Evolutionary conservation across 2,797 vertebrate genomes (phyloP).

Genomic region (Notamacropus eugenii): DNA sequence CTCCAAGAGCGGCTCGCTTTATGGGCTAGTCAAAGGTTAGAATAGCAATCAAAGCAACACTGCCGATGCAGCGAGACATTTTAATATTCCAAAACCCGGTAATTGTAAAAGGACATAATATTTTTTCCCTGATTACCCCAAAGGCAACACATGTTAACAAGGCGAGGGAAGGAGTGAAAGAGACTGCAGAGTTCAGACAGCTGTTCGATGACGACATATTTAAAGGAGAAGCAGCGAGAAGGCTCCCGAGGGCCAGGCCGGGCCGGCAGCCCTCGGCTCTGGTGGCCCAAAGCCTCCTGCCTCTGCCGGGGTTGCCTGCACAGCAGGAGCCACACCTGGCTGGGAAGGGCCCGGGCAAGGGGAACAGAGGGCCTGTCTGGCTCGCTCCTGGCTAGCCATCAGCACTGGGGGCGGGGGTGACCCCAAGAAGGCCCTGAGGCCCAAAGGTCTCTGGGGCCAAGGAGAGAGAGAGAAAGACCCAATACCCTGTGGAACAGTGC

Average conservation of each 20-base stretch:
- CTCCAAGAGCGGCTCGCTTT: conserved; percentile 91
- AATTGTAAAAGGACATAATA: conserved; percentile 98
- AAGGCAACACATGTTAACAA: conserved; percentile 93
- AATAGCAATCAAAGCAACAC: conserved; percentile 99
- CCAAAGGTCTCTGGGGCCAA: neutral
- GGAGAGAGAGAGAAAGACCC: neutral
- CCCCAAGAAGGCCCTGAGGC: neutral
- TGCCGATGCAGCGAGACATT: conserved; percentile 97
- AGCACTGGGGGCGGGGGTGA: neutral
- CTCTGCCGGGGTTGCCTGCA: neutral
- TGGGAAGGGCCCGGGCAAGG: neutral
- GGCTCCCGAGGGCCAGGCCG: conserved; percentile 20
- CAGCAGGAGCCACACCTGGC: neutral
- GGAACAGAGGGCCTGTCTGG: neutral
- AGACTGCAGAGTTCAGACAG: conserved; percentile 90
- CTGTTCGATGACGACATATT: conserved; percentile 84
- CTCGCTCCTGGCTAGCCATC: neutral
- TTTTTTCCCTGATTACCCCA: conserved; percentile 93
- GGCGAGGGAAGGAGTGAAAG: conserved; percentile 87
- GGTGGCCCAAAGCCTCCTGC: neutral
- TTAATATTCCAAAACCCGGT: conserved; percentile 98
- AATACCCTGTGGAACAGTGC: neutral
- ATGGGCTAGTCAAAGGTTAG: conserved; percentile 99
- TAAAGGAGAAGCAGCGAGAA: conserved; percentile 86
- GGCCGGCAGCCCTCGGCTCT: neutral